Base-by-base conservation (phyloP, 2,888 invertebrate species). In the Invenusta paracnida region DNA sequence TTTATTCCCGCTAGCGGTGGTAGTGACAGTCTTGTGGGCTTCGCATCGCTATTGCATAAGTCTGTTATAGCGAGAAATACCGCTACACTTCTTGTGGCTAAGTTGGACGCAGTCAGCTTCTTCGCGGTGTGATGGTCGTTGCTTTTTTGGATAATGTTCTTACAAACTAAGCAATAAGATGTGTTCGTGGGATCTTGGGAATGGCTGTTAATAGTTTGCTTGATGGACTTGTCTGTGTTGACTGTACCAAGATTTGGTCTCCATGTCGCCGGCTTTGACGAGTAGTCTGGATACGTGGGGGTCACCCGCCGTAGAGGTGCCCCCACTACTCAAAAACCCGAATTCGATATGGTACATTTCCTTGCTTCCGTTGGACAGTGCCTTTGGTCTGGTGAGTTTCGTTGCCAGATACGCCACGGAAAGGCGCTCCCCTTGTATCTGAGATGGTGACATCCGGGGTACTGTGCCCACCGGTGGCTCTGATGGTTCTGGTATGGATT, bases 271-370 rank as follows among this genome's bases (percentile, higher is more conserved):
- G 73, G 73, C 73, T 73, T 23, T 25, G 73, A 73, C 25, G 17
- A 73, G 2, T 2, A 73, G 73, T n/a, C 25, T 5, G 2, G 2
- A n/a, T 23, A 73, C 73, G 17, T 73, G 73, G 23, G 73, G 73
- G 17, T 73, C 73, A 73, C 73, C 73, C 73, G 73, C 73, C 73
- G 73, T 5, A 2, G 5, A 2, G 73, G 73, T 73, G 73, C 73
- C 73, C 73, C 23, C 73, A 73, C 27, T 25, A 73, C 2, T 23
- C 73, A 73, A 73, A 73, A 73, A 73, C 73, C 73, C 73, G 73
- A 73, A 23, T 73, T 73, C 11, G 73, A 13, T 13, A 5, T 23
- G 23, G n/a, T n/a, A n/a, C n/a, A n/a, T 73, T 73, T 73, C 73
- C 73, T 23, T 73, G 73, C 73, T 23, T 73, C 73, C 73, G 2